Conservation (phyloP, 2,888 invertebrate genomes). For the Caenorhabditis sp. region DNA sequence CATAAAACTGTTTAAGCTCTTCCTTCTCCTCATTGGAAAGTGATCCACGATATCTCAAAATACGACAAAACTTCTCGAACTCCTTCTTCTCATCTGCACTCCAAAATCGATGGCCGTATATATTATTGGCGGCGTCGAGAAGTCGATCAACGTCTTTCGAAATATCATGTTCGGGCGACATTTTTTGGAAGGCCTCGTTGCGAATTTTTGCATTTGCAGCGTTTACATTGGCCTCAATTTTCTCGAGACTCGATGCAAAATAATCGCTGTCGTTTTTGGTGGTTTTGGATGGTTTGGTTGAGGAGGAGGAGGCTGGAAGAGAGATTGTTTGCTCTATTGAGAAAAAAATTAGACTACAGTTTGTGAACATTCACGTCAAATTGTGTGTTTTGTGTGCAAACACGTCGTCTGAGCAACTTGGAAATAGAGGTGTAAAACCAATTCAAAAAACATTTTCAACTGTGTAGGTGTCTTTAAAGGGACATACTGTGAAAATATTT, state of each 20-base stretch:
- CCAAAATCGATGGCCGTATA: slow-evolving; percentile 27
- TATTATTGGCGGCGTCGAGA: slow-evolving; percentile 8
- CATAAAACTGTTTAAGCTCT: slow-evolving; percentile 18
- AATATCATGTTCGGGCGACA: background rate
- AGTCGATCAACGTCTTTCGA: slow-evolving; percentile 30
- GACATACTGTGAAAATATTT: no score
- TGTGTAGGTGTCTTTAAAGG: no score
- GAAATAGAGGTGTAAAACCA: no score
- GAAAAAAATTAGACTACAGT: no score
- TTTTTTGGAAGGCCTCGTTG: slow-evolving; percentile 1
- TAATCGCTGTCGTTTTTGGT: background rate
- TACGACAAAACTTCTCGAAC: slow-evolving; percentile 18
- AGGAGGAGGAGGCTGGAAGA: background rate
- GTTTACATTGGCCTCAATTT: background rate
- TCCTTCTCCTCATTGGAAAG: slow-evolving; percentile 13
- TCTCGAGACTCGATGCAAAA: background rate
- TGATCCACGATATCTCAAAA: slow-evolving; percentile 7
- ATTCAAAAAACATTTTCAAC: no score
- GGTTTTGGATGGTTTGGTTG: background rate
- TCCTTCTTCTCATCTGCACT: slow-evolving; percentile 13
- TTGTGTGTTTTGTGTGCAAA: no score
- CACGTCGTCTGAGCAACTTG: no score
- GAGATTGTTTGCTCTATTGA: no score
- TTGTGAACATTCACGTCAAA: no score
- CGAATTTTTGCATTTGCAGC: background rate